Base-by-base conservation (phyloP, 2,113 vertebrate genomes). In the Deroptyus accipitrinus region DNA sequence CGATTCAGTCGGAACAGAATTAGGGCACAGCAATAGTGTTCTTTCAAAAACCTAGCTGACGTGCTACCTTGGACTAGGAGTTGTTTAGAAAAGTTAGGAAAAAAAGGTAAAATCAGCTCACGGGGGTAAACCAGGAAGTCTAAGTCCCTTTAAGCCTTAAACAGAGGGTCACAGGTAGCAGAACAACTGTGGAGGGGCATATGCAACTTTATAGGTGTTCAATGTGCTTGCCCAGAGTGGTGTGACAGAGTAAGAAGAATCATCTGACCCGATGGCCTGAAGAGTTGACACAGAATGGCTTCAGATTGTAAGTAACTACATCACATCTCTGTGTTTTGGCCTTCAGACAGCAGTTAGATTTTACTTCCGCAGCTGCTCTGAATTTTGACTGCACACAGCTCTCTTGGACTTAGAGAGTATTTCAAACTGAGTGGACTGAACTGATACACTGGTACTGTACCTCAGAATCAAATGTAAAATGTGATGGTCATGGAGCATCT, bases 401-500 rank as follows among this genome's bases (percentile, higher is more conserved):
- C 52, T 69, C 39, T 52, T 0, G 1, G 35, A 44, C 44, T 64
- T 68, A 15, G 57, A 74, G 55, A 14, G 18, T 19, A 13, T 89
- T 83, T 83, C 46, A 37, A 46, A 30, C 62, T 67, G 77, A 25
- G 18, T 75, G 46, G 63, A 62, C 70, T 73, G 37, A 75, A 76
- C 59, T 68, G 39, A 64, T 64, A 54, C 57, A 62, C 41, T 89
- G 92, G 76, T 93, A 81, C 72, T 91, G 7, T 62, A 69, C 46
- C 69, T 91, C 61, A 41, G 52, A 92, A 82, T 57, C 70, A 79
- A 66, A 69, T 17, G 24, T 69, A 82, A 61, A 79, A 61, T 62
- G 13, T 76, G 72, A n/a, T 82, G 83, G 57, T 48, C 27, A 18
- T 73, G 18, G 74, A 95, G 77, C 87, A 39, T 94, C 85, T 83